These are phyloP conservation scores for Carassius gibelio DNA, from an alignment of 2,113 vertebrate species.

Conservation along the genomic window DNA sequence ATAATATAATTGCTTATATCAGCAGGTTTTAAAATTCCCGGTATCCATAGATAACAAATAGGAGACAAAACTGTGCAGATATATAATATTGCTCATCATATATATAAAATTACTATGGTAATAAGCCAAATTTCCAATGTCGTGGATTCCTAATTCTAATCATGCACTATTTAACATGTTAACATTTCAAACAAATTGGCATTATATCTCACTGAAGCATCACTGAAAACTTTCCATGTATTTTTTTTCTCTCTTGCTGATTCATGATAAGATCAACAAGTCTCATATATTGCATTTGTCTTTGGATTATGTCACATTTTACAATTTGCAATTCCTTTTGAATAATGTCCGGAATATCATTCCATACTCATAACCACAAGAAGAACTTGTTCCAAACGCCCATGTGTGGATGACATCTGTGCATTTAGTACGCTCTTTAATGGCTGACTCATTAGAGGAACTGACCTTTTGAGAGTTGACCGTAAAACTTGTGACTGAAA, in stretches of 20 bases:
- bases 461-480: conserved; percentile 37
- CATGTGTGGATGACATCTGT: conserved; percentile 8
- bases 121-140: too few species aligned
- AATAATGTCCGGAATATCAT: too few species aligned
- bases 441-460: conserved; percentile 49
- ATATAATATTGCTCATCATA: too few species aligned
- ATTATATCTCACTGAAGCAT: neutral
- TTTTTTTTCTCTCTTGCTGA: neutral
- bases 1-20: neutral
- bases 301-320: too few species aligned
- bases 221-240: neutral
- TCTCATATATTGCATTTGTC: neutral
- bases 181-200: neutral
- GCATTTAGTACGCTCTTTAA: neutral
- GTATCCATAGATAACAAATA: neutral
- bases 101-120: too few species aligned
- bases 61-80: too few species aligned
- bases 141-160: neutral
- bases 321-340: too few species aligned
- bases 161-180: neutral
- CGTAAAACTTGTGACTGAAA: neutral
- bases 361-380: neutral
- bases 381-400: neutral
- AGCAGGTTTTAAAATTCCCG: neutral
- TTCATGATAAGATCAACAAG: neutral